Conservation (phyloP, 2,797 vertebrate genomes). For the Macrochelys suwanniensis region DNA sequence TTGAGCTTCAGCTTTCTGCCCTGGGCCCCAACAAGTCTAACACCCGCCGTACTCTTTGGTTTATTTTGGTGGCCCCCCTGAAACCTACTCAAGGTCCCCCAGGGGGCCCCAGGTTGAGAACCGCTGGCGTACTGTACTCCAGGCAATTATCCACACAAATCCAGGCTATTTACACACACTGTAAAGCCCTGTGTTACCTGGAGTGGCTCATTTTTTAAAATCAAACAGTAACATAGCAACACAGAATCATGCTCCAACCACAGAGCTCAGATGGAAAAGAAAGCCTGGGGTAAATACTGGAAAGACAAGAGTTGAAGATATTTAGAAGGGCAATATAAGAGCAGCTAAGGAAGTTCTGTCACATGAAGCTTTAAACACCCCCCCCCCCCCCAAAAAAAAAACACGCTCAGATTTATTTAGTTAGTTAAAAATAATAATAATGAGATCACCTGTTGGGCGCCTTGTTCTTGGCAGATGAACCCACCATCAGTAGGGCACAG, state of each 20-base stretch:
- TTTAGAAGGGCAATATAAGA: not conserved
- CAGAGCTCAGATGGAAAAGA: not conserved
- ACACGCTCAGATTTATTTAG: not conserved
- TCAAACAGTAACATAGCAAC: not conserved
- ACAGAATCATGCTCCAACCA: not conserved
- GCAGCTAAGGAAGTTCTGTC: not conserved
- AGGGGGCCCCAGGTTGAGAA: too few relatives aligned
- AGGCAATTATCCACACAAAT: not conserved
- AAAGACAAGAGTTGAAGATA: not conserved
- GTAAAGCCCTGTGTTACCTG: not conserved
- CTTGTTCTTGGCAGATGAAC: not conserved
- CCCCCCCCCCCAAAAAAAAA: not conserved
- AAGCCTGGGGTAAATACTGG: accelerated
- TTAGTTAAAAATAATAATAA: not conserved
- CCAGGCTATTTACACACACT: not conserved
- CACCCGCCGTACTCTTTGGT: too few relatives aligned
- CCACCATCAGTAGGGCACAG: accelerated
- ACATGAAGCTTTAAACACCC: not conserved
- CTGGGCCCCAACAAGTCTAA: too few relatives aligned
- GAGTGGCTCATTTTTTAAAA: not conserved
- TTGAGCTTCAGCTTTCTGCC: too few relatives aligned
- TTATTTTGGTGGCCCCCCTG: too few relatives aligned
- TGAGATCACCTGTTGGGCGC: not conserved
- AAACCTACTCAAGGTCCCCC: too few relatives aligned
- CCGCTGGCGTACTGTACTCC: not conserved